A percentile compares a stretch with the other conserved stretches of the same genome.
phyloP scores from a whole-genome alignment of 2,888 invertebrate genomes.

The Matsumyia berberina region DNA sequence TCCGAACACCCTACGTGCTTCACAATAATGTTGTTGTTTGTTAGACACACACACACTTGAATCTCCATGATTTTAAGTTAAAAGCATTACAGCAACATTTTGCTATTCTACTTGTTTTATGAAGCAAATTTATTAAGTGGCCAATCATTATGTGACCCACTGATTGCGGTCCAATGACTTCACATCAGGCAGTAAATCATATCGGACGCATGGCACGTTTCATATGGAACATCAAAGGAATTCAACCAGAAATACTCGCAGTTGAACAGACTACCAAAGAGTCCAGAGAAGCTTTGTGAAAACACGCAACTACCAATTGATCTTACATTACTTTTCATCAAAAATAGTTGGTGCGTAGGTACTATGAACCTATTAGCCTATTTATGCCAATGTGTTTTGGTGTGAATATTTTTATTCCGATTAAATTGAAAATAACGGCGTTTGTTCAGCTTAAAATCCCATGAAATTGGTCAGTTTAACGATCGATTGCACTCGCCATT shows the following conservation, averaged over 20 bases:
- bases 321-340: constrained; percentile 45
- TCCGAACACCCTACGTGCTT: constrained; percentile 41
- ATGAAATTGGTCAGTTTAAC: constrained; percentile 54
- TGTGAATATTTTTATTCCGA: constrained; percentile 7
- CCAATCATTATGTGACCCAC: constrained; percentile 65
- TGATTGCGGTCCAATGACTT: constrained; percentile 72
- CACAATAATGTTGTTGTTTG: constrained; percentile 10
- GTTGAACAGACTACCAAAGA: constrained; percentile 21
- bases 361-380: constrained; percentile 16
- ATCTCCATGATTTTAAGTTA: constrained; percentile 1
- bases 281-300: constrained; percentile 17
- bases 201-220: constrained; percentile 38
- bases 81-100: constrained; percentile 38
- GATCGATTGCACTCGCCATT: constrained; percentile 41
- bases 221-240: constrained; percentile 56
- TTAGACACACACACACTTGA: constrained; percentile 34
- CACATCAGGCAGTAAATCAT: constrained; percentile 64
- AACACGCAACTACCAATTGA: not conserved
- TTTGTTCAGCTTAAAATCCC: constrained; percentile 41
- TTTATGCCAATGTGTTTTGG: constrained; percentile 15
- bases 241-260: constrained; percentile 57
- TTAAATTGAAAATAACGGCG: constrained; percentile 35
- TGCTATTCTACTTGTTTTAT: constrained; percentile 31
- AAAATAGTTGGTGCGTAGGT: not conserved
- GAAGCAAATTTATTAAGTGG: constrained; percentile 33